phyloP scores from a whole-genome alignment of 2,888 invertebrate species.

The Melanophora roralis region DNA sequence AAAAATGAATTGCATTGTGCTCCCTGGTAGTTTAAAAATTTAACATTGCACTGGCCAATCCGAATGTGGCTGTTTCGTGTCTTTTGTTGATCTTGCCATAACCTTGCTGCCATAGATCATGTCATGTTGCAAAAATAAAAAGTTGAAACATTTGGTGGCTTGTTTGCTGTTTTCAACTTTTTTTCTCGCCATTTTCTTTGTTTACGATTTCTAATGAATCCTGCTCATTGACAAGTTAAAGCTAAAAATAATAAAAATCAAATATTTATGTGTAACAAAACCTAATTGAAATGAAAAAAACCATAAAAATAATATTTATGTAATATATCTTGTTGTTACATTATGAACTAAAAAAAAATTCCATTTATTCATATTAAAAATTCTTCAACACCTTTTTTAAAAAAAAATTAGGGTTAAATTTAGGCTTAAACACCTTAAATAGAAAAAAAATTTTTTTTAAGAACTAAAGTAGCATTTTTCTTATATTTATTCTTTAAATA shows the following conservation, averaged over 20 bases:
- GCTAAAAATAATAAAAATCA: neutral
- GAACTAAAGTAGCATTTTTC: too few relatives aligned
- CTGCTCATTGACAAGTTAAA: conserved; percentile 7
- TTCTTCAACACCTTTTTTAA: too few relatives aligned
- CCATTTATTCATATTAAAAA: too few relatives aligned
- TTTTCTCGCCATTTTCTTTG: conserved; percentile 30
- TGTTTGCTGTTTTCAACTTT: conserved; percentile 27
- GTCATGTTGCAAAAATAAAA: conserved; percentile 42
- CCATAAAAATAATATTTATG: conserved; percentile 12
- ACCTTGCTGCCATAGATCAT: conserved; percentile 52
- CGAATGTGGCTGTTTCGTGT: neutral
- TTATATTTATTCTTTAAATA: too few relatives aligned
- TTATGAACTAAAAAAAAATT: too few relatives aligned
- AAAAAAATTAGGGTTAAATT: too few relatives aligned
- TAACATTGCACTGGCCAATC: conserved; percentile 33
- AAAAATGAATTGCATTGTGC: conserved; percentile 19
- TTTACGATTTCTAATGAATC: conserved; percentile 31
- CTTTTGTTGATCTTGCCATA: conserved; percentile 36
- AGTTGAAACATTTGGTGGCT: conserved; percentile 24
- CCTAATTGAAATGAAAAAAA: neutral
- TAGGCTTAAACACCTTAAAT: too few relatives aligned
- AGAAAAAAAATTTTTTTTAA: too few relatives aligned
- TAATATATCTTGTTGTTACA: too few relatives aligned
- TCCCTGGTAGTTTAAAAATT: conserved; percentile 13
- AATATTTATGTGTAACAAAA: conserved; percentile 25